These are phyloP conservation scores for Cryptoblepharus egeriae DNA, from an alignment of 2,797 vertebrate genomes.

Conservation along the genomic window DNA sequence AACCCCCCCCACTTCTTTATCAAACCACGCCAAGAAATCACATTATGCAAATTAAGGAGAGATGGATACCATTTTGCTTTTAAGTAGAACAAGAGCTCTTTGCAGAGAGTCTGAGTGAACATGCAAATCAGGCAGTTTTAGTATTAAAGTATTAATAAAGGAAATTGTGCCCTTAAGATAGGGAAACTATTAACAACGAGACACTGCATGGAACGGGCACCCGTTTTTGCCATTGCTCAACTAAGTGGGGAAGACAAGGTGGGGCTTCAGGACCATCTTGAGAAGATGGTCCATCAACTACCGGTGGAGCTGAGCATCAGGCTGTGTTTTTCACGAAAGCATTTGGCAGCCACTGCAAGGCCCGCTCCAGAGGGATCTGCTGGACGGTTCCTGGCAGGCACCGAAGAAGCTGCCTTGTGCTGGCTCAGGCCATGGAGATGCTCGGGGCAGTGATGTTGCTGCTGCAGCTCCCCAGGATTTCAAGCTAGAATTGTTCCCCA, in stretches of 20 bases:
- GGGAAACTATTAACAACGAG: background rate
- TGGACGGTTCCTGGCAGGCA: no score
- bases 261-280: background rate
- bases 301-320: no score
- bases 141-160: background rate
- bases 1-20: background rate
- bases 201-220: no score
- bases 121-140: background rate
- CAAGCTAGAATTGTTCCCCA: no score
- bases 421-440: no score
- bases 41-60: background rate
- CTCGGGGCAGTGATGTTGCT: no score
- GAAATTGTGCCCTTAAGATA: background rate
- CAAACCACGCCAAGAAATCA: background rate
- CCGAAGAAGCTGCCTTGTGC: no score
- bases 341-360: background rate
- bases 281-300: no score
- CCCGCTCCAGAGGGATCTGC: no score
- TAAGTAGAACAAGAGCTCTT: background rate
- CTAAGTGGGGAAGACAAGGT: background rate
- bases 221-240: background rate
- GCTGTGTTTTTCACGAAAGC: background rate
- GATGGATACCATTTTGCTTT: background rate
- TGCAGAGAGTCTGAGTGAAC: background rate
- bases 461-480: no score